A percentile compares a stretch with the other conserved stretches of the same genome.
Conservation (phyloP, 2,888 invertebrate species). For the Orthosia cruda region DNA sequence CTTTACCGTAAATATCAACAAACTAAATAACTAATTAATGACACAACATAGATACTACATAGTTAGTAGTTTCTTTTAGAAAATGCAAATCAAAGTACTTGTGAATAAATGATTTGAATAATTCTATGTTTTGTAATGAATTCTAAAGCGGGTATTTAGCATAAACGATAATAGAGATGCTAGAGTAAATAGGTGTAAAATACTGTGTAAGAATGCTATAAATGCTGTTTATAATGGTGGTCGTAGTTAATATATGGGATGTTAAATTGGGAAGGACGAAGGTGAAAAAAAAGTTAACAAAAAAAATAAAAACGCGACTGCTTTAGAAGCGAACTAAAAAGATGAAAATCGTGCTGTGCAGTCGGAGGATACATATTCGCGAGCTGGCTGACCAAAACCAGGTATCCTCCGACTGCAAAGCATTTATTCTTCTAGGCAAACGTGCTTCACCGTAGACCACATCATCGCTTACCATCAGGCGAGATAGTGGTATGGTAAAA, state of each 20-base stretch:
- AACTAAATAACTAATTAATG: slow-evolving; percentile 27
- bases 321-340: too few species aligned
- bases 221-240: slow-evolving; percentile 47
- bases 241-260: slow-evolving; percentile 46
- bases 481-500: too few species aligned
- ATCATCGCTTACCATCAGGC: too few species aligned
- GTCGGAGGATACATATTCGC: too few species aligned
- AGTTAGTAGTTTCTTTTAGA: slow-evolving; percentile 26
- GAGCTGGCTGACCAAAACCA: too few species aligned
- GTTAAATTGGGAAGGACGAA: slow-evolving; percentile 1
- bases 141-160: slow-evolving; percentile 54
- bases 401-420: too few species aligned
- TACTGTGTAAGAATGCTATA: slow-evolving; percentile 50
- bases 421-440: too few species aligned
- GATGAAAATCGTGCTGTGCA: too few species aligned
- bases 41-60: neutral
- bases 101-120: slow-evolving; percentile 56
- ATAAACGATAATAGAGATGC: slow-evolving; percentile 57
- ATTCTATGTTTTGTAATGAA: slow-evolving; percentile 59
- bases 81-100: slow-evolving; percentile 49
- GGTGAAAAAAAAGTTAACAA: slow-evolving; percentile 4
- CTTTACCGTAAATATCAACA: neutral
- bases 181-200: slow-evolving; percentile 50
- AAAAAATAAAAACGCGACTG: too few species aligned
- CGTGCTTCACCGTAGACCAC: too few species aligned